phyloP scores from a whole-genome alignment of 2,797 vertebrate genomes.

The Amblyraja radiata region DNA sequence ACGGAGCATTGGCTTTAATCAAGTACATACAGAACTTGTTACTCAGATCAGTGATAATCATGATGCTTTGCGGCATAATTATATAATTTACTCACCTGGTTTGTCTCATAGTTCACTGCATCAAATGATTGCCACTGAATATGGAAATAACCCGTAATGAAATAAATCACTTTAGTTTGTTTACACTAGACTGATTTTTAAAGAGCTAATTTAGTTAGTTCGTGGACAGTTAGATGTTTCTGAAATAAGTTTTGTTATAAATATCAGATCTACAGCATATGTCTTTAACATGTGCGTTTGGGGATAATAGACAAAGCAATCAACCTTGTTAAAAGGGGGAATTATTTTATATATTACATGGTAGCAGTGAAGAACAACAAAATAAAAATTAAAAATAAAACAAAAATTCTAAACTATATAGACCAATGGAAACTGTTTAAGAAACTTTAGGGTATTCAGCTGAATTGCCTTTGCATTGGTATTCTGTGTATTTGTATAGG shows the following conservation, averaged over 20 bases:
- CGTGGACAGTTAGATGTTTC: neutral
- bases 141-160: neutral
- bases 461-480: too few relatives aligned
- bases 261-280: neutral
- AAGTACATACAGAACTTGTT: neutral
- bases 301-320: neutral
- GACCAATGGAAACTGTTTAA: too few relatives aligned
- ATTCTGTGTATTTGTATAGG: too few relatives aligned
- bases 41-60: slow-evolving; percentile 11
- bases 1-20: neutral
- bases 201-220: neutral
- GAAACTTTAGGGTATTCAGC: too few relatives aligned
- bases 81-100: neutral
- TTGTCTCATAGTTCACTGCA: neutral
- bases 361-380: too few relatives aligned
- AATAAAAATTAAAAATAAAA: too few relatives aligned
- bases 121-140: slow-evolving; percentile 8
- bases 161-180: neutral
- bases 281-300: neutral
- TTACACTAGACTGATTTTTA: neutral
- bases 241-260: neutral
- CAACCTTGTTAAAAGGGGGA: neutral
- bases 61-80: neutral
- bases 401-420: too few relatives aligned
- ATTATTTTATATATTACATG: too few relatives aligned